Evolutionary conservation across 2,797 vertebrate genomes (phyloP), one percentile per base, ranked within the genome.

Genomic region (Microchirus variegatus): DNA sequence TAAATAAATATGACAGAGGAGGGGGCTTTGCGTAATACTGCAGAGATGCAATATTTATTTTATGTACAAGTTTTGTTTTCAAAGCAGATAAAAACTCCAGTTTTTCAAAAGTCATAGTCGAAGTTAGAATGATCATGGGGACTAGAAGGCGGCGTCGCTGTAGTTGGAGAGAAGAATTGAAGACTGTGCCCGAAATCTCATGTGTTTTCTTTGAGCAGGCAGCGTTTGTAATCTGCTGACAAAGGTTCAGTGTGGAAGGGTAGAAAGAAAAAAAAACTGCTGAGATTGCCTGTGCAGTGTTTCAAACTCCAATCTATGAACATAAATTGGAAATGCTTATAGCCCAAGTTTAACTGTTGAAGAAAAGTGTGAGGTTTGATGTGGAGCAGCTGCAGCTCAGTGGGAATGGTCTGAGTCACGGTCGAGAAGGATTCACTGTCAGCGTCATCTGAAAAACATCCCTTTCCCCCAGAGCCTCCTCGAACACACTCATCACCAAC

Each of bases 231-330:
- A 55, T 68, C 37, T 53, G 35, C 60, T 63, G 60, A 67, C 41
- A 55, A 57, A 48, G 42, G 11, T 19, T 57, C 37, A 35, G 47
- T 65, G 36, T 47, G 16, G 63, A 56, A 47, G 22, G 22, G 22
- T 3, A 22, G 2, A 22, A 22, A 22, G 2, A 22, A 31, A 31
- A 8, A 7, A 31, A 67, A 38, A 61, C 11, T 51, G 40, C 57
- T 52, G 63, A 63, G 38, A 52, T 52, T 44, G 47, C 38, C 17
- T 45, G 38, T 41, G 45, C 45, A 51, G n/a, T 15, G 10, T 18
- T 15, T 36, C 12, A 42, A 54, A 66, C 46, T 65, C 31, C 31
- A 54, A 67, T 63, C 58, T 72, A 31, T 50, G 40, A 41, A 46
- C 10, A 19, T n/a, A 47, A 35, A 58, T 36, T 56, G 37, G 14